phyloP scores from a whole-genome alignment of 2,888 invertebrate genomes.

The Boloria selene region DNA sequence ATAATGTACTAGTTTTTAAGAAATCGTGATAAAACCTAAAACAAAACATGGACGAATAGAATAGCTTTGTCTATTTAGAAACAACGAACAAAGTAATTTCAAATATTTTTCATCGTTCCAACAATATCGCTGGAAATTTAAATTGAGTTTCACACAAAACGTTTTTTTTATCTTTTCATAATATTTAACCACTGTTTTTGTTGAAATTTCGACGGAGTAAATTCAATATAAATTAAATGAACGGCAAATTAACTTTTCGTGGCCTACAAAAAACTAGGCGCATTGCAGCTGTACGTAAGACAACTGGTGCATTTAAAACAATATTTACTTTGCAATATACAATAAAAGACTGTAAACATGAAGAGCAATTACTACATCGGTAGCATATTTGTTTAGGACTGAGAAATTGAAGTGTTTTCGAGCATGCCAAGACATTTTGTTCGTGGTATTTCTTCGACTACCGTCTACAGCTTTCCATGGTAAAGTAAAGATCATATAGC shows the following conservation, averaged over 20 bases:
- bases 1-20: too few species aligned
- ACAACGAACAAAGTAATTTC: conserved; percentile 6
- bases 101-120: conserved; percentile 16
- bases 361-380: conserved; percentile 77
- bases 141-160: conserved; percentile 19
- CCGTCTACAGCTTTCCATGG: conserved; percentile 35
- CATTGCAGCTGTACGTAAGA: conserved; percentile 73
- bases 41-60: background rate
- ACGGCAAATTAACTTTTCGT: conserved; percentile 70
- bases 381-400: conserved; percentile 81
- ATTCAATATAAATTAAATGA: conserved; percentile 62
- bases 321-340: conserved; percentile 79
- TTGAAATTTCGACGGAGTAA: conserved; percentile 41
- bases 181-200: conserved; percentile 29
- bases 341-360: conserved; percentile 80
- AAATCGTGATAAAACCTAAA: too few species aligned
- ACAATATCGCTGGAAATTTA: conserved; percentile 17
- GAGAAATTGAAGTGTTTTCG: conserved; percentile 79
- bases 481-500: conserved; percentile 11
- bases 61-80: background rate
- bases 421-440: conserved; percentile 74
- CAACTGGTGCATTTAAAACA: conserved; percentile 76
- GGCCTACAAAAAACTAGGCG: conserved; percentile 50
- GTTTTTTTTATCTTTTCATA: conserved; percentile 28
- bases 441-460: conserved; percentile 63